phyloP scores from a whole-genome alignment of 2,797 vertebrate species.

The Chaenodraco wilsoni region DNA sequence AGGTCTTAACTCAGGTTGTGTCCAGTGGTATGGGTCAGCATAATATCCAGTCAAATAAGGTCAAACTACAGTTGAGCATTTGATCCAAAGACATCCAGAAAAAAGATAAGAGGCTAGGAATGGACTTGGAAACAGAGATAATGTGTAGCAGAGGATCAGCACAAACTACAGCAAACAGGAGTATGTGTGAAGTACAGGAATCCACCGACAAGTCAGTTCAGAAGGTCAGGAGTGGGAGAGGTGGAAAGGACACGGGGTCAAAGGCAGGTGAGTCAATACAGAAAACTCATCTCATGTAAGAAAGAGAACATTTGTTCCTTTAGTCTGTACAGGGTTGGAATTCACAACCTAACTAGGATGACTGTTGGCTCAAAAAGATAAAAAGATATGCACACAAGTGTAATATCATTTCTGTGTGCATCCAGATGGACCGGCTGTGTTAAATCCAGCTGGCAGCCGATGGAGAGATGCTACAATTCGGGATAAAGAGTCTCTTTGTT shows the following conservation, averaged over 20 bases:
- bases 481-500: slow-evolving; percentile 33
- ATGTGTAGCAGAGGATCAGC: slow-evolving; percentile 24
- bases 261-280: slow-evolving; percentile 47
- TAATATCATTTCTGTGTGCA: slow-evolving; percentile 2
- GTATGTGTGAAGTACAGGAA: slow-evolving; percentile 3
- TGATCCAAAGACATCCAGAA: neutral
- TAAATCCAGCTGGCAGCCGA: slow-evolving; percentile 28
- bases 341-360: neutral
- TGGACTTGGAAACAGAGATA: slow-evolving; percentile 42
- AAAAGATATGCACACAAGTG: neutral
- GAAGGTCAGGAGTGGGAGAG: slow-evolving; percentile 2
- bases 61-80: slow-evolving; percentile 10
- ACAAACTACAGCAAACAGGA: slow-evolving; percentile 25
- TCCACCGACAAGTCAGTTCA: slow-evolving; percentile 21
- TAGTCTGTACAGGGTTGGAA: neutral
- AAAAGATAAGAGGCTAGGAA: slow-evolving; percentile 4
- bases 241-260: slow-evolving; percentile 21
- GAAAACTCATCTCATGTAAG: slow-evolving; percentile 22
- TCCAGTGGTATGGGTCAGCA: neutral
- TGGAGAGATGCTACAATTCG: slow-evolving; percentile 28
- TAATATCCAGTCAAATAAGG: neutral
- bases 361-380: slow-evolving; percentile 3
- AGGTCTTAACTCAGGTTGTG: slow-evolving; percentile 1
- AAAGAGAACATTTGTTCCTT: slow-evolving; percentile 12
- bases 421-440: slow-evolving; percentile 9